Base-by-base conservation (phyloP, 1,140 invertebrate genomes). In the Drosophila willistoni region DNA sequence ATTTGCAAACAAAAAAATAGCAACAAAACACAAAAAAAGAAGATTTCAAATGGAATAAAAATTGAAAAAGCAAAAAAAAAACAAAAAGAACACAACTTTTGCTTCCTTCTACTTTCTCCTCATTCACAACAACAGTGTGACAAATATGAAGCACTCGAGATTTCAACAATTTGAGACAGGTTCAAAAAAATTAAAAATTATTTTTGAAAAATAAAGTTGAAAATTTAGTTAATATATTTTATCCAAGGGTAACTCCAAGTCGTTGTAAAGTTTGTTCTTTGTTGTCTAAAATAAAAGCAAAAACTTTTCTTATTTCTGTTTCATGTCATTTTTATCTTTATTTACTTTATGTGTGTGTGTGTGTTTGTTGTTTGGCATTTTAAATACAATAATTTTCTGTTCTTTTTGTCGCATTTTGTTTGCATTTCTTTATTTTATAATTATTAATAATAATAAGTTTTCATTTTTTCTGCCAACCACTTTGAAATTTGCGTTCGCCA, bases 311-410 rank as follows among this genome's bases (percentile, higher is more conserved):
- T 13, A 33, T 51, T 59, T 67, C 73, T 69, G 39, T 41, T 72
- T 29, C 29, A 29, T 78, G 64, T 79, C 83, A 80, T 83, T 87
- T 87, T 87, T 89, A 89, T 87, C 79, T 77, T 89, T 83, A 71
- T 87, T 75, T 87, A 87, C 66, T 82, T 82, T 64, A 74, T 79
- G 71, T 77, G 57, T 59, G 71, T 77, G 57, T 59, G 34, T 34
- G 7, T 36, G 34, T 9, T 36, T 7, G 6, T 36, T 80, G 83
- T 59, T 68, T 78, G 78, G 63, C 77, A 29, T 29, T 73, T 84
- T 83, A 68, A 83, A 77, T 86, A 86, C 73, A 71, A 44, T 72
- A 71, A 39, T 65, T 66, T 68, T 67, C 54, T 84, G 59, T 44
- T 39, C 36, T 44, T 64, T 70, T 64, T 42, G 56, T 64, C 47